Evolutionary conservation across 2,113 vertebrate species (phyloP).

Genomic region (Dromaius novaehollandiae): DNA sequence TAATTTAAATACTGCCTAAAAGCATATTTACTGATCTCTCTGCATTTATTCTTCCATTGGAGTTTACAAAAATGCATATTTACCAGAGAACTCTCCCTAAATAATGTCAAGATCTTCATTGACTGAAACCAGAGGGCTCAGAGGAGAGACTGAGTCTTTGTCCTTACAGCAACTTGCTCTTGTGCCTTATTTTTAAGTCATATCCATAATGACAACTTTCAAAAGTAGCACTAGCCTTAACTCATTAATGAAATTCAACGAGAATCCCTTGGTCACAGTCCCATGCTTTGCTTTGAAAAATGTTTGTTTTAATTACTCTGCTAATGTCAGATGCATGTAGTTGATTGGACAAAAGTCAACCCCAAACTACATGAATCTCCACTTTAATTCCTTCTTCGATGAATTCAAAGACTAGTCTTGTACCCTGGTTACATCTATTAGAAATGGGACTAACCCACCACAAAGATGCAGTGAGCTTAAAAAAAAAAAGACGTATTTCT

Average conservation of each 20-base stretch:
- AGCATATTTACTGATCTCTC: not conserved
- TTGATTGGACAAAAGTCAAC: not conserved
- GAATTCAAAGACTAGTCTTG: not conserved
- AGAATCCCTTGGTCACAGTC: not conserved
- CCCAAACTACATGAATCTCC: not conserved
- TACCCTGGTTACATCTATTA: not conserved
- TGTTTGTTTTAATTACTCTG: not conserved
- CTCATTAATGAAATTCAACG: not conserved
- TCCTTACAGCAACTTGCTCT: not conserved
- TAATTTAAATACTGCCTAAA: constrained; percentile 31
- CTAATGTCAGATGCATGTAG: not conserved
- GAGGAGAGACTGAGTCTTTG: not conserved
- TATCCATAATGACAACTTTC: not conserved
- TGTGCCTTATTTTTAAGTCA: not conserved
- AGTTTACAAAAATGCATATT: not conserved
- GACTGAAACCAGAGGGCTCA: not conserved
- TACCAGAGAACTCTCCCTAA: not conserved
- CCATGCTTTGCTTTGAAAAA: not conserved
- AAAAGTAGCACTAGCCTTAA: not conserved
- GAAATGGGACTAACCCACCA: not conserved
- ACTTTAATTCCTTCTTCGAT: not conserved
- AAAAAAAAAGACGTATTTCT: not conserved
- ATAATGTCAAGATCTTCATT: not conserved
- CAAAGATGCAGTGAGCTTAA: not conserved
- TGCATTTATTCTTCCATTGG: not conserved